A percentile compares a stretch with the other conserved stretches of the same genome.
Conservation (phyloP, 2,797 vertebrate species). For the Carcharodon carcharias region DNA sequence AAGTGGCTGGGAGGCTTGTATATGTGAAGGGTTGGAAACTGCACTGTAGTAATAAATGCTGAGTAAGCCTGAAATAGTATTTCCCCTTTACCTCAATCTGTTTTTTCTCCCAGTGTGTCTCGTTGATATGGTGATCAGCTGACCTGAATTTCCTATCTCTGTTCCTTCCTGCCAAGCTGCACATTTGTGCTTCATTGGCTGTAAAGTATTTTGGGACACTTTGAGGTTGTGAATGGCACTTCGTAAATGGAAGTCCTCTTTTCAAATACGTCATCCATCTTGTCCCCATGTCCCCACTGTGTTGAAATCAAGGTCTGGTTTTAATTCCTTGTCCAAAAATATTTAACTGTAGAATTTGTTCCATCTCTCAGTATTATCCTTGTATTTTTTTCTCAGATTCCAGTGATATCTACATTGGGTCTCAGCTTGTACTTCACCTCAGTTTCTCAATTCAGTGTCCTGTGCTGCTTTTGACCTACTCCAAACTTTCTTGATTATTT, state of each 20-base stretch:
- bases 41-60: not conserved
- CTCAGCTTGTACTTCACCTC: too few relatives aligned
- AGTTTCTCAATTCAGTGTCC: too few relatives aligned
- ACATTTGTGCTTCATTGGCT: not conserved
- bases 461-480: not conserved
- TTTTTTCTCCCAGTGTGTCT: not conserved
- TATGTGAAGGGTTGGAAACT: not conserved
- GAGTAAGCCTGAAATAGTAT: not conserved
- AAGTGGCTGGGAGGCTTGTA: not conserved
- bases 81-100: not conserved
- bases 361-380: not conserved
- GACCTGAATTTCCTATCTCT: not conserved
- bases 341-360: not conserved
- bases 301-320: not conserved
- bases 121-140: not conserved
- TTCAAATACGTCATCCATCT: not conserved
- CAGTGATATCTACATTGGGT: not conserved
- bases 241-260: not conserved
- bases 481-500: not conserved
- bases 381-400: not conserved
- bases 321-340: not conserved
- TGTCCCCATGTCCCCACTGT: not conserved
- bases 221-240: not conserved
- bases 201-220: not conserved
- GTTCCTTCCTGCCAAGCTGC: not conserved